Base-by-base conservation (phyloP, 2,797 vertebrate genomes). In the Danio choprae region DNA sequence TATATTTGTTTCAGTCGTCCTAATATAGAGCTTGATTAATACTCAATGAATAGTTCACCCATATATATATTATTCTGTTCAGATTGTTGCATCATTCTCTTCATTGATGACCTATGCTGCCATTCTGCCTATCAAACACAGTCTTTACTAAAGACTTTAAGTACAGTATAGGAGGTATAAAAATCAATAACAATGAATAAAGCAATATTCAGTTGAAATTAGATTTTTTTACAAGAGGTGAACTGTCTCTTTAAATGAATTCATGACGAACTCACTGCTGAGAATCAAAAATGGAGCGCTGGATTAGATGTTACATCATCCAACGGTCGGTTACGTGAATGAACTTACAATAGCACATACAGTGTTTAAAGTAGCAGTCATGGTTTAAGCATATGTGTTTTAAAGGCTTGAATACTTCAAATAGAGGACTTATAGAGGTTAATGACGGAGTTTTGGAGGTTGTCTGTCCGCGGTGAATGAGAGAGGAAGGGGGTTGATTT, bases 231-330 rank as follows among this genome's bases (percentile, higher is more conserved):
- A 20, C n/a, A 20, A 4, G 7, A 9, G 12, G 38, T 58, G 40
- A 58, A 15, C 53, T 72, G 2, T 46, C 0, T 58, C 53, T 72
- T 72, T 73, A 73, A 73, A 29, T 44, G 10, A 7, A 10, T 1
- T 11, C 0, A 13, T 56, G 53, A 40, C 40, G 38, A 38, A 29
- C n/a, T 55, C 11, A 44, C 15, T 13, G 38, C 38, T 2, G 11
- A n/a, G n/a, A n/a, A 51, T 62, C 16, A 20, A 18, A 68, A 58
- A 67, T n/a, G 16, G 29, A 9, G 43, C 6, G 2, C 56, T 70
- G 36, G 13, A 62, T 53, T 29, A 63, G 4, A 9, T 11, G 68
- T 79, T 79, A 79, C 77, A 38, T 79, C 20, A 79, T 64, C 48
- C 69, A 69, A 38, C n/a, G 4, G 10, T 38, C 36, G 9, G 8